A percentile compares a stretch with the other conserved stretches of the same genome.
These are phyloP conservation scores for Ylistrum balloti DNA, from an alignment of 1,140 invertebrate species.

Conservation along the genomic window DNA sequence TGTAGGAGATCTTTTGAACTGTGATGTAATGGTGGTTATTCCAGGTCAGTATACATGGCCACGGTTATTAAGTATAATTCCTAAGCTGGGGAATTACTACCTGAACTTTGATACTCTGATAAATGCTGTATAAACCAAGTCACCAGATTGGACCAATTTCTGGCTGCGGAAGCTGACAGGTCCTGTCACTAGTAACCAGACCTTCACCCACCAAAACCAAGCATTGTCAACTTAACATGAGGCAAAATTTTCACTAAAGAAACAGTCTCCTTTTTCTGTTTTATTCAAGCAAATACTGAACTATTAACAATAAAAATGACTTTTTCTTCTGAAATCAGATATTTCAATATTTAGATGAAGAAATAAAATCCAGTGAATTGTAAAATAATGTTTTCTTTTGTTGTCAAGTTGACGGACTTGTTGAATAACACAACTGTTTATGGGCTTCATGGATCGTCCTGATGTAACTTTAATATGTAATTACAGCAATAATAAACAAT, in stretches of 20 bases:
- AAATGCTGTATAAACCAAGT: not conserved
- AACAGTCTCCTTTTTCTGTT: not conserved
- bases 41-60: not conserved
- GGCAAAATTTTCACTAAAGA: not conserved
- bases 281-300: not conserved
- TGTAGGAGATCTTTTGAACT: not conserved
- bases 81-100: not conserved
- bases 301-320: no score
- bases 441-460: not conserved
- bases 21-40: not conserved
- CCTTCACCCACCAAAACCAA: not conserved
- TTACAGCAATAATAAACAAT: conserved; percentile 10
- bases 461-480: not conserved
- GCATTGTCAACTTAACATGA: not conserved
- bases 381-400: not conserved
- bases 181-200: not conserved
- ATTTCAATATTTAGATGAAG: not conserved
- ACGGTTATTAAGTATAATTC: not conserved
- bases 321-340: no score
- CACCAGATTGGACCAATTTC: conserved; percentile 4
- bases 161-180: conserved; percentile 3
- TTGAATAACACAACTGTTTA: not conserved
- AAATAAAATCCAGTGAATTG: no score
- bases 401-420: not conserved
- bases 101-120: conserved; percentile 28